Percentiles rank a stretch among this genome's conserved stretches.
These are phyloP conservation scores for Halocynthia roretzi DNA, from an alignment of 23 tunicate genomes.

Conservation along the genomic window DNA sequence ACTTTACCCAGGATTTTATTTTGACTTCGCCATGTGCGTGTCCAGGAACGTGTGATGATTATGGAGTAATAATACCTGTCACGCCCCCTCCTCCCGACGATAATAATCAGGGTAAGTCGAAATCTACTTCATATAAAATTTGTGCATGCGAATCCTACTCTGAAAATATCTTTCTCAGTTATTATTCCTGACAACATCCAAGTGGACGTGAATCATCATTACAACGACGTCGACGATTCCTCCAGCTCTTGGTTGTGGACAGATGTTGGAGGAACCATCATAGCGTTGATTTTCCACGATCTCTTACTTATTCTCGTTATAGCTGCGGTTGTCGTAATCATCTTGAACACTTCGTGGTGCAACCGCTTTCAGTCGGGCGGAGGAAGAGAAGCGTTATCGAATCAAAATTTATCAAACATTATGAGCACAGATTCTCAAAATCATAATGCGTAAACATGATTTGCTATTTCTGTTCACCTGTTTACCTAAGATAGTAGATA, in stretches of 20 bases:
- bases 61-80: constrained; percentile 13
- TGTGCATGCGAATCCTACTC: not conserved
- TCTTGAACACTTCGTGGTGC: too few species aligned
- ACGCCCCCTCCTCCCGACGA: not conserved
- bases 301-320: constrained; percentile 35
- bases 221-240: constrained; percentile 30
- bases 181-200: constrained; percentile 20
- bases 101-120: not conserved
- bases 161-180: not conserved
- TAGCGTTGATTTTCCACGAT: constrained; percentile 58
- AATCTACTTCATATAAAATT: not conserved
- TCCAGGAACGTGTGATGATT: constrained; percentile 27
- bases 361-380: too few species aligned
- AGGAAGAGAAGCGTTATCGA: too few species aligned
- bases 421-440: not conserved
- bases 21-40: constrained; percentile 33
- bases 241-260: constrained; percentile 74
- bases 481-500: too few species aligned
- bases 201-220: constrained; percentile 33
- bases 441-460: not conserved
- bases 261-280: constrained; percentile 34
- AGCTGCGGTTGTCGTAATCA: constrained; percentile 5
- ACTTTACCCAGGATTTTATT: constrained; percentile 10
- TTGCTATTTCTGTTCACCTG: not conserved
- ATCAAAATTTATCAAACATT: too few species aligned